Percentiles rank a stretch among this genome's conserved stretches.
Conservation (phyloP, 2,888 invertebrate species). For the Amphipoea lucens region DNA sequence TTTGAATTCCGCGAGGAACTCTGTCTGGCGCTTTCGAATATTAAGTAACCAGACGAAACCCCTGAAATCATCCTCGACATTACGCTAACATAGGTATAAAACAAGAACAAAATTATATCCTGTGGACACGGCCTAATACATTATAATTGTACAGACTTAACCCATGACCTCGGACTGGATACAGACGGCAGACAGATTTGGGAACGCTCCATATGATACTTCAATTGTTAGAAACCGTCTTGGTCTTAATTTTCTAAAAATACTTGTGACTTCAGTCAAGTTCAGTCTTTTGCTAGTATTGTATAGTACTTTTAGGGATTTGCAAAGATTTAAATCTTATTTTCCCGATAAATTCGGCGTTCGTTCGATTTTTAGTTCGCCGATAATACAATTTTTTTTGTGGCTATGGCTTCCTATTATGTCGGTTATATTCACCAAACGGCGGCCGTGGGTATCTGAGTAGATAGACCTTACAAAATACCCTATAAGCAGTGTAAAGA, state of each 20-base stretch:
- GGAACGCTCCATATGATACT: neutral
- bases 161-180: conserved; percentile 9
- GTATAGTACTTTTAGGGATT: neutral
- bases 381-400: neutral
- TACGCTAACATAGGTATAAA: neutral
- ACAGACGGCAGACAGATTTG: conserved; percentile 35
- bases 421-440: too few relatives aligned
- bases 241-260: conserved; percentile 6
- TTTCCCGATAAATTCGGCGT: neutral
- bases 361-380: neutral
- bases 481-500: too few relatives aligned
- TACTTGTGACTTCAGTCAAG: neutral
- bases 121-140: neutral
- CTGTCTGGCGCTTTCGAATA: too few relatives aligned
- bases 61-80: neutral
- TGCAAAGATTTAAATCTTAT: neutral
- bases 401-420: too few relatives aligned
- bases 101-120: neutral
- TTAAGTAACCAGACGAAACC: neutral
- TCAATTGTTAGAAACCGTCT: neutral
- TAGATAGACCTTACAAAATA: too few relatives aligned
- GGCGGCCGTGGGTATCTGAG: too few relatives aligned
- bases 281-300: neutral
- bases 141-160: conserved; percentile 30
- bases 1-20: neutral